Conservation (phyloP, 2,797 vertebrate species). For the Coluber constrictor region DNA sequence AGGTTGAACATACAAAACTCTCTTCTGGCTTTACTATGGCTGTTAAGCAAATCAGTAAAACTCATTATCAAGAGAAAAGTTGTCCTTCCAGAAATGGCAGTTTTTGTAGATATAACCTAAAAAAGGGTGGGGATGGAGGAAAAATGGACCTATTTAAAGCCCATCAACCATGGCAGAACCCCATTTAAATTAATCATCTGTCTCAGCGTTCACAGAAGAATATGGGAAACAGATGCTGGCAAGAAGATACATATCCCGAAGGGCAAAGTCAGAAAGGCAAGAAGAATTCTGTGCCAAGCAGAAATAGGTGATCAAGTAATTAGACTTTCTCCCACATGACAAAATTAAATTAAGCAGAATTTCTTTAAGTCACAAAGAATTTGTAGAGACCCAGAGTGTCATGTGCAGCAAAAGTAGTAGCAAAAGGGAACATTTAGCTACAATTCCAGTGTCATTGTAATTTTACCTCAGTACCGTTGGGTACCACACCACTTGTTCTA, state of each 20-base stretch:
- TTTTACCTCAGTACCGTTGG: background rate
- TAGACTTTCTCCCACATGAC: background rate
- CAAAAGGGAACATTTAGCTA: background rate
- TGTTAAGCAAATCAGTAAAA: background rate
- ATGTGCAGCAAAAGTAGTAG: background rate
- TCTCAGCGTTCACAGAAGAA: conserved; percentile 7
- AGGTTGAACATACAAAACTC: background rate
- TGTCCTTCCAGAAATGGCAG: conserved; percentile 14
- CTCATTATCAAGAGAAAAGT: background rate
- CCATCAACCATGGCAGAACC: conserved; percentile 39
- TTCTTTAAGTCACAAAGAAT: conserved; percentile 10
- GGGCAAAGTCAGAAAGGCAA: conserved; percentile 39
- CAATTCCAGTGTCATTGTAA: fast-evolving
- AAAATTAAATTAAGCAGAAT: conserved; percentile 9
- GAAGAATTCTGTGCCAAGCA: conserved; percentile 18
- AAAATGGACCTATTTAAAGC: conserved; percentile 25
- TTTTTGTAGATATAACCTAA: conserved; percentile 11
- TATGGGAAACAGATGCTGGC: conserved; percentile 34
- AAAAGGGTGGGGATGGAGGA: background rate
- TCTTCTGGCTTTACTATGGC: background rate
- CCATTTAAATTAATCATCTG: conserved; percentile 44
- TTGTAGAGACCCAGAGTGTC: background rate
- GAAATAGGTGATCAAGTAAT: conserved; percentile 33
- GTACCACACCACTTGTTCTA: background rate
- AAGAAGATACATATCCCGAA: conserved; percentile 38